Evolutionary conservation across 2,888 invertebrate species (phyloP), one percentile per base, ranked within the genome.

Genomic region (Drosophila melanosoma): DNA sequence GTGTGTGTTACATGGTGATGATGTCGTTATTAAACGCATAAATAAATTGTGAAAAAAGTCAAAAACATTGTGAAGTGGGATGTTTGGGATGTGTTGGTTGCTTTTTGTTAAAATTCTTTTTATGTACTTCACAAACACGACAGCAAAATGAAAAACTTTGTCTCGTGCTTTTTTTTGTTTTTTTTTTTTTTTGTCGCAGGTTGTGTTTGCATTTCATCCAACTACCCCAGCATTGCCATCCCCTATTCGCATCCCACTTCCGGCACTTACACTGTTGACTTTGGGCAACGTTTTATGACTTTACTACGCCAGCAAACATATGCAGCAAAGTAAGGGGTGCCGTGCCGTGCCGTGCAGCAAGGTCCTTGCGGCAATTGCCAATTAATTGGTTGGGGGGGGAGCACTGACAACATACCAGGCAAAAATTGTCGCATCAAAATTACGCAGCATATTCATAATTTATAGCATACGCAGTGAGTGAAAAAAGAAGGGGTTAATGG

Each of bases 11-110:
- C 82, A 82, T 83, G 89, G 80, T 85, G 87, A 82, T 88, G 86
- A 85, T 86, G 89, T 83, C 88, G 81, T 88, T 88, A 89, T 86
- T 87, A 88, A 88, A 84, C 83, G 79, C 88, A 89, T 86, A 89
- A 86, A 86, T 88, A 89, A 88, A 86, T 88, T 88, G 81, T 75
- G 69, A 59, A 86, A 84, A 49, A 48, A 51, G 48, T 40, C 20
- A 58, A 32, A 38, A 64, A 40, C 23, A 23, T 23, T 45, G 35
- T 20, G 45, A 35, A 57, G 36, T 33, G 23, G 29, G 29, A 23
- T 45, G 56, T 35, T 54, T 32, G 29, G 20, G 40, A 33, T 57
- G 52, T 32, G 59, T 38, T 67, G 36, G 56, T n/a, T 40, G 51
- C 36, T 61, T 64, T 62, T 73, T 76, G 54, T 69, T 60, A 66